Evolutionary conservation across 2,113 vertebrate species (phyloP), one percentile per base, ranked within the genome.

Genomic region (Choloepus hoffmanni): DNA sequence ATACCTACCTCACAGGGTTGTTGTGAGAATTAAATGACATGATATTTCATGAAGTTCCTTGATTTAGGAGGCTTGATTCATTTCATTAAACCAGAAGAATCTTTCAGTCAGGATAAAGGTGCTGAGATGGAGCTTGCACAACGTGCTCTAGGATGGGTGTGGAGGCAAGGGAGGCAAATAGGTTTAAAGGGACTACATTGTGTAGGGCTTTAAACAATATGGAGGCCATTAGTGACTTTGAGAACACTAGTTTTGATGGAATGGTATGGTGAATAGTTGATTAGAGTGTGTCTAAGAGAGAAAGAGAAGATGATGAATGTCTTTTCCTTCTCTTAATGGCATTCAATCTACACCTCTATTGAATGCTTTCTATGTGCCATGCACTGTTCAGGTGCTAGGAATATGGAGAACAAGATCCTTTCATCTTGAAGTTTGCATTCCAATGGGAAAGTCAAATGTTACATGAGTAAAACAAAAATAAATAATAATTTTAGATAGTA

Each of bases 381-480:
- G 30, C 26, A 4, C 36, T 76, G 18, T 83, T 77, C 11, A 55
- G 36, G 33, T 73, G 28, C 68, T 83, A 60, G 28, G 63, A 63
- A 53, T 94, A 55, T 53, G 30, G 60, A 95, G 60, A 92, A 53
- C 60, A 85, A 48, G 55, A 53, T 84, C 13, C 84, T 95, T 78
- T 92, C 83, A 74, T 96, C 13, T 63, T 43, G 21, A 72, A 85
- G 12, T 87, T 40, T 95, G 26, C 53, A 36, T 93, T 86, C 79
- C 3, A n/a, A 0, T 79, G 45, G 28, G 26, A 40, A 9, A 93
- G 55, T 50, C 23, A 53, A 85, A 87, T 30, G 63, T 13, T 58
- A 87, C 62, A 21, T 73, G 50, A 91, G 5, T 95, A 91, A 63
- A 58, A 15, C 23, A 60, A 90, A 82, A 63, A 23, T 43, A 95